phyloP scores from a whole-genome alignment of 2,113 vertebrate genomes.

The Eurystomus gularis region DNA sequence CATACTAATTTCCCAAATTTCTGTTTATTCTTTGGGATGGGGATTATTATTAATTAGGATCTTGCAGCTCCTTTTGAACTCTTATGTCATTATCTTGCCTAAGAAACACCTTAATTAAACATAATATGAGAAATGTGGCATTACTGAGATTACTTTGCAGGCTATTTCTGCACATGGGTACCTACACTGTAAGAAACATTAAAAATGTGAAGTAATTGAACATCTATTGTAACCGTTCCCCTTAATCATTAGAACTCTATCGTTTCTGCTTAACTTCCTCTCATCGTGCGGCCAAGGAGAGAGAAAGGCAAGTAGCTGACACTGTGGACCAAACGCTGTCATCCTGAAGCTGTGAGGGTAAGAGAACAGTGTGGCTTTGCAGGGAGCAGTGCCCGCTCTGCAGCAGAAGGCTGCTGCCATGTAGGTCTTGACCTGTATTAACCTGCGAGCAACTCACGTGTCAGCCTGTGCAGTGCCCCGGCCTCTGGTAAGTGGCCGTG shows the following conservation, averaged over 20 bases:
- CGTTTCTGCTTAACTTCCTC: not conserved
- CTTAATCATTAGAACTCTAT: not conserved
- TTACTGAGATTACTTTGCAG: not conserved
- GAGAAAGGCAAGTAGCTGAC: not conserved
- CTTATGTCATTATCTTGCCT: not conserved
- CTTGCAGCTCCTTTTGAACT: constrained; percentile 2
- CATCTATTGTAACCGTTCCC: not conserved
- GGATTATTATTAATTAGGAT: constrained; percentile 12
- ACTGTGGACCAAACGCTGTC: not conserved
- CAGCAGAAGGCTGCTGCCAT: not conserved
- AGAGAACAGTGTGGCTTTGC: not conserved
- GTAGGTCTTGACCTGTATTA: not conserved
- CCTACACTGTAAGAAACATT: not conserved
- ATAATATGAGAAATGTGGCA: not conserved
- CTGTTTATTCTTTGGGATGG: not conserved
- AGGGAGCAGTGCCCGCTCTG: not conserved
- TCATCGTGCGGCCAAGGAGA: not conserved
- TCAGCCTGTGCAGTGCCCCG: not conserved
- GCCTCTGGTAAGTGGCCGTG: not conserved
- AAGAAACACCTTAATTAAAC: constrained; percentile 3
- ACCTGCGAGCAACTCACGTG: not conserved
- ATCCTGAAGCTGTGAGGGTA: not conserved
- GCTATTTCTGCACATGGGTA: not conserved
- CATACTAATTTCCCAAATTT: constrained; percentile 33
- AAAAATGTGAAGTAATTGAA: not conserved